Conservation (phyloP, 2,797 vertebrate genomes). For the Epinephelus awoara region DNA sequence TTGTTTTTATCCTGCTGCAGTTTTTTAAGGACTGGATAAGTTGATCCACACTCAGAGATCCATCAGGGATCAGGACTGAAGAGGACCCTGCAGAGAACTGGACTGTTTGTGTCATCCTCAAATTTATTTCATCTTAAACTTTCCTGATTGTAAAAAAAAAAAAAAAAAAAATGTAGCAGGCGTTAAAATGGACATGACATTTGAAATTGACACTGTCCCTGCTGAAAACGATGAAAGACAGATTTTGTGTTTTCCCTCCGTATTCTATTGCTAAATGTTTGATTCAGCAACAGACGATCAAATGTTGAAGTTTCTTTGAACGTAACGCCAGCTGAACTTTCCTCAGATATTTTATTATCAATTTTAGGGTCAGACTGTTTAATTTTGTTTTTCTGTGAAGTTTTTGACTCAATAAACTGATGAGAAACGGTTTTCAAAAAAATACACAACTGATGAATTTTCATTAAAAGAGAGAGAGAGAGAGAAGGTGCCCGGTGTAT, state of each 20-base stretch:
- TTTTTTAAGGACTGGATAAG: slow-evolving; percentile 3
- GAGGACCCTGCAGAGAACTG: not conserved
- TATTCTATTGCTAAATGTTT: no score
- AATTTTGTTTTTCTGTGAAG: no score
- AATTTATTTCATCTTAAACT: slow-evolving; percentile 11
- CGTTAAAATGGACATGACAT: no score
- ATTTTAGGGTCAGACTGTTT: not conserved
- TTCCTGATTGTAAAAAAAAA: not conserved
- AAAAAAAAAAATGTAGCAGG: no score
- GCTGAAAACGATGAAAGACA: no score
- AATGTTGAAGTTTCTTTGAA: not conserved
- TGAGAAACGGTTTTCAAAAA: no score
- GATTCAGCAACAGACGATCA: not conserved
- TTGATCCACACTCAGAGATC: not conserved
- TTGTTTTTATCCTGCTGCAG: not conserved
- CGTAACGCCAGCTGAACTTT: not conserved
- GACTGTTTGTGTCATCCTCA: not conserved
- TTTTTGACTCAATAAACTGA: no score
- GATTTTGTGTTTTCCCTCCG: no score
- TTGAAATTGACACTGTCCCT: no score
- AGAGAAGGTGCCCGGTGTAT: no score
- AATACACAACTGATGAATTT: no score
- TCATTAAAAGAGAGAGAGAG: no score
- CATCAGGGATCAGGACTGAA: slow-evolving; percentile 3
- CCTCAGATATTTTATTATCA: not conserved